These are phyloP conservation scores for Ormyrus nitidulus DNA, from an alignment of 2,888 invertebrate species.

Conservation along the genomic window DNA sequence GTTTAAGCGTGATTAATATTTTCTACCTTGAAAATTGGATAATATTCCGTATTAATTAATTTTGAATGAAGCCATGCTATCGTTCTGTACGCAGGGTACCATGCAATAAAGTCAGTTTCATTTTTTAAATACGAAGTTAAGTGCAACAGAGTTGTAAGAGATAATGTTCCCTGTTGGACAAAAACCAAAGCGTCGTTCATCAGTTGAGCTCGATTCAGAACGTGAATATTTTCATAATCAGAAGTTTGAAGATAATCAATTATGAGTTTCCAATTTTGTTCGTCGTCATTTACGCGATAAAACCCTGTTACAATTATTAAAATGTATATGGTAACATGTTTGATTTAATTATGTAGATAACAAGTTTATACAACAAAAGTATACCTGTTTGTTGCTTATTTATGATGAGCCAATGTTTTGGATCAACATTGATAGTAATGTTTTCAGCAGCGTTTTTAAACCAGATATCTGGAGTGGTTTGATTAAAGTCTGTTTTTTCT, in stretches of 20 bases:
- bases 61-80: constrained; percentile 44
- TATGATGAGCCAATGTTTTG: neutral
- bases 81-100: constrained; percentile 85
- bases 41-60: constrained; percentile 43
- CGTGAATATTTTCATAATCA: constrained; percentile 78
- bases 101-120: constrained; percentile 88
- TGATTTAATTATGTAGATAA: neutral
- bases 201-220: constrained; percentile 87
- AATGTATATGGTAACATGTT: neutral
- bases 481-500: neutral
- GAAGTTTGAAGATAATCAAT: constrained; percentile 78
- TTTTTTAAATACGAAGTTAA: constrained; percentile 85
- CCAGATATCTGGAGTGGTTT: neutral
- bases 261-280: constrained; percentile 85
- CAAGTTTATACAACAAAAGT: neutral
- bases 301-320: constrained; percentile 72
- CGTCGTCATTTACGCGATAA: constrained; percentile 87
- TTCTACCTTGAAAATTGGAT: constrained; percentile 47
- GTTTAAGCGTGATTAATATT: neutral
- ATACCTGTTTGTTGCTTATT: neutral
- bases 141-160: constrained; percentile 85
- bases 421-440: neutral
- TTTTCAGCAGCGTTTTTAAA: neutral
- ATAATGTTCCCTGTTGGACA: constrained; percentile 82
- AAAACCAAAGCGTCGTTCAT: constrained; percentile 87